Evolutionary conservation across 2,797 vertebrate species (phyloP), one percentile per base, ranked within the genome.

Genomic region (Clarias pachynema): DNA sequence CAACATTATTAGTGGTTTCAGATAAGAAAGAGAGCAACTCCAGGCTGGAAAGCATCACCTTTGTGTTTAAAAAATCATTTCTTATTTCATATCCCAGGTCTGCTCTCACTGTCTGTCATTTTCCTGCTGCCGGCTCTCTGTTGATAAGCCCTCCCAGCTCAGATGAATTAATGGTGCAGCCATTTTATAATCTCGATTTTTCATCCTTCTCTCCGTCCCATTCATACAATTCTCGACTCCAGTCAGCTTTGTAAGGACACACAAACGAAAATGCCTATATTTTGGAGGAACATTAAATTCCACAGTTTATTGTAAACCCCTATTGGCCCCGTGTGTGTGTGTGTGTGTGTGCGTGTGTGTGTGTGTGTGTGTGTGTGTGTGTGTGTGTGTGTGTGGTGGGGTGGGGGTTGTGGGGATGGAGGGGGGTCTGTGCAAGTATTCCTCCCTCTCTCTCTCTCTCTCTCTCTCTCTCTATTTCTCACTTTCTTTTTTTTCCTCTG

Each of bases 221-320:
- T 75, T 72, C 59, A 24, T n/a, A 68, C 49, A 68, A 73, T 49
- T 24, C 69, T 75, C 24, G 37, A 34, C 69, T 81, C 75, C 70
- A 49, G 57, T 57, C 56, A 49, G 59, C 69, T 62, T 81, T 74
- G 40, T 66, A 87, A 84, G 68, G 69, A 84, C 78, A 60, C 78
- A 60, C 59, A 62, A 44, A 57, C 85, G 75, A 70, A 86, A 81
- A 79, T 81, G 80, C 79, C 82, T 65, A 78, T 70, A 86, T 89
- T 89, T 82, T 77, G 31, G 72, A 65, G 75, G 86, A 86, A 84
- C 86, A 80, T 89, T 90, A 68, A 90, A 84, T 87, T 72, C 79
- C 69, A 87, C 31, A 80, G 83, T 87, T 84, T 77, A 85, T 75
- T 85, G 77, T 86, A 57, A 83, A 79, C 83, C 49, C 83, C 86